Percentiles rank a stretch among this genome's conserved stretches.
phyloP scores from a whole-genome alignment of 2,888 invertebrate species.

The Autographa gamma region DNA sequence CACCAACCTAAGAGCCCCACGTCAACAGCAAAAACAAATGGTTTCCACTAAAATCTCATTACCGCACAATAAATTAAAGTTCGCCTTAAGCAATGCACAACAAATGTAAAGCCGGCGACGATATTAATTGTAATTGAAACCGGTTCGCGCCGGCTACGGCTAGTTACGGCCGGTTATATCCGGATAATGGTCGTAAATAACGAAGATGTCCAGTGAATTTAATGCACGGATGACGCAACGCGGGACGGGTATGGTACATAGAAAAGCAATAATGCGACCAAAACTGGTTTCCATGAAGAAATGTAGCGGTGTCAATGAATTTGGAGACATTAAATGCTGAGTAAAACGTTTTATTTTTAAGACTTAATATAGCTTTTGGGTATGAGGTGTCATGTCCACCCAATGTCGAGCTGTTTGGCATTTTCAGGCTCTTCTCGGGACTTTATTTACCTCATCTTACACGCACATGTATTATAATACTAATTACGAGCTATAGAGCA shows the following conservation, averaged over 20 bases:
- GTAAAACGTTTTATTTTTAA: background rate
- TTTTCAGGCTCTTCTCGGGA: no score
- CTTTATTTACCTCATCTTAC: no score
- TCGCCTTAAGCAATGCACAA: constrained; percentile 55
- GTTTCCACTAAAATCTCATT: constrained; percentile 61
- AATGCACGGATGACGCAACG: constrained; percentile 50
- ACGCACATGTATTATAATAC: no score
- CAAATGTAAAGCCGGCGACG: constrained; percentile 60
- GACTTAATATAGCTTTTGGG: background rate
- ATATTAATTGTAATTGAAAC: constrained; percentile 70
- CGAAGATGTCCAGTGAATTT: constrained; percentile 54
- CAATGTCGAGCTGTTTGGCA: no score
- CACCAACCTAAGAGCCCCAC: constrained; percentile 22
- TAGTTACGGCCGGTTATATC: constrained; percentile 45
- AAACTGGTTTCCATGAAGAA: constrained; percentile 34
- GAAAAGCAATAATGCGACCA: constrained; percentile 25
- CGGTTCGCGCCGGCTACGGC: constrained; percentile 49
- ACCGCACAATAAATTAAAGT: constrained; percentile 66
- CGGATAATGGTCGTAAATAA: constrained; percentile 60
- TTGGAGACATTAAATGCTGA: constrained; percentile 6
- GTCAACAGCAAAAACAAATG: constrained; percentile 54
- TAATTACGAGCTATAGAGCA: no score
- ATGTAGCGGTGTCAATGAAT: constrained; percentile 2
- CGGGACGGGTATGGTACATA: constrained; percentile 46
- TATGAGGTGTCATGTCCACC: background rate